These are phyloP conservation scores for Cottus gobio DNA, from an alignment of 2,113 vertebrate genomes.

Conservation along the genomic window DNA sequence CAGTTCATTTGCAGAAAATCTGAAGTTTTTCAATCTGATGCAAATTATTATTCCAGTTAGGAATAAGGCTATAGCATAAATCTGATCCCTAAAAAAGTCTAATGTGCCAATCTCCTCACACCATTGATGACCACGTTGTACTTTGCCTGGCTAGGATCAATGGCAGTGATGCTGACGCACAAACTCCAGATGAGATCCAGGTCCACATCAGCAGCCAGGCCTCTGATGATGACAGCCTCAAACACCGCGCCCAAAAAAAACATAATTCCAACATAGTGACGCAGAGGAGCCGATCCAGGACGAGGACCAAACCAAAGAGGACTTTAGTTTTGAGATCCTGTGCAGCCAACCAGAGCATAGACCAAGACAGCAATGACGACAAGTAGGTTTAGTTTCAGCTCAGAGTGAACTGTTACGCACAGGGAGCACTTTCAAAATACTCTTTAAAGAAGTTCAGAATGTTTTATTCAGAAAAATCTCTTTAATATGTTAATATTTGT, in stretches of 20 bases:
- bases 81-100: not conserved
- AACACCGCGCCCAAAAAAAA: too few species aligned
- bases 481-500: not conserved
- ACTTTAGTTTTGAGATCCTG: not conserved
- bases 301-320: not conserved
- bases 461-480: too few species aligned
- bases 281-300: not conserved
- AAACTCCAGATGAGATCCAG: not conserved
- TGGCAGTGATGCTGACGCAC: not conserved
- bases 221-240: too few species aligned
- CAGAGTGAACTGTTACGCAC: too few species aligned
- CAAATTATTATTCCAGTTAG: not conserved
- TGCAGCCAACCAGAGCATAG: too few species aligned
- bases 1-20: not conserved
- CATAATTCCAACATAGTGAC: too few species aligned
- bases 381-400: not conserved
- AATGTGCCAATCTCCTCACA: not conserved
- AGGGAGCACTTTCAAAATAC: too few species aligned
- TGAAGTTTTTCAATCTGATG: not conserved
- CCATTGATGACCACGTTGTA: not conserved
- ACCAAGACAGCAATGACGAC: not conserved
- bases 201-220: not conserved
- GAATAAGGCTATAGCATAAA: not conserved
- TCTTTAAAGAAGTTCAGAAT: too few species aligned
- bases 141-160: not conserved